A percentile compares a stretch with the other conserved stretches of the same genome.
Evolutionary conservation across 2,113 vertebrate species (phyloP).

Genomic region (Melozone crissalis): DNA sequence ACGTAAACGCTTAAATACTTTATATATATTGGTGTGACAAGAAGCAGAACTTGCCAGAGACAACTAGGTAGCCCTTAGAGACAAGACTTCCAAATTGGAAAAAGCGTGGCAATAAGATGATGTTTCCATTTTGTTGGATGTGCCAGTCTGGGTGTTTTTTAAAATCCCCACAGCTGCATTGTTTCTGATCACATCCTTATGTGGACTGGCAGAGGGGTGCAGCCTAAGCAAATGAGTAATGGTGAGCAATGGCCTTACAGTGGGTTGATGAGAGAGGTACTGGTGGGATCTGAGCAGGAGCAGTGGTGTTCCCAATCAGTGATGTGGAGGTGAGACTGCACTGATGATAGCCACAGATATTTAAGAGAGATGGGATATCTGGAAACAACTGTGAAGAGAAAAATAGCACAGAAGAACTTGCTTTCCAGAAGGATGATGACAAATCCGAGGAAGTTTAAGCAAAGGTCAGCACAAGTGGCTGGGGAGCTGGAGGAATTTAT

Average conservation of each 20-base stretch:
- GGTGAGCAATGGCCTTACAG: background rate
- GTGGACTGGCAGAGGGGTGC: background rate
- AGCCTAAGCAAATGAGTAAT: background rate
- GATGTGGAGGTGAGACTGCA: background rate
- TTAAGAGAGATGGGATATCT: background rate
- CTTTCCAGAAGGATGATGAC: slow-evolving; percentile 47
- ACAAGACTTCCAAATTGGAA: background rate
- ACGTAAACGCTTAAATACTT: background rate
- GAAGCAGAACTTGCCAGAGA: background rate
- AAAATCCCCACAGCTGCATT: background rate
- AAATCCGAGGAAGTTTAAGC: slow-evolving; percentile 42
- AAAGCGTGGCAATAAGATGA: rapidly evolving
- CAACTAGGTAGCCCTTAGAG: too few species aligned
- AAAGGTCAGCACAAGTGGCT: slow-evolving; percentile 57
- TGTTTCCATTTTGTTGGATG: background rate
- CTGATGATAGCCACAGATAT: background rate
- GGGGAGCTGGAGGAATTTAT: slow-evolving; percentile 60
- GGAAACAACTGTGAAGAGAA: background rate
- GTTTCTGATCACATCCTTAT: background rate
- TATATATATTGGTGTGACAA: background rate
- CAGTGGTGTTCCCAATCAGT: background rate
- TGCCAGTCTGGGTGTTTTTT: background rate
- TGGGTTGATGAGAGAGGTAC: background rate
- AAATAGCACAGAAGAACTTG: slow-evolving; percentile 8
- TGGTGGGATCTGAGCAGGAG: background rate